A percentile compares a stretch with the other conserved stretches of the same genome.
These are phyloP conservation scores for Tringa solitaria DNA, from an alignment of 2,113 vertebrate species.

Conservation along the genomic window DNA sequence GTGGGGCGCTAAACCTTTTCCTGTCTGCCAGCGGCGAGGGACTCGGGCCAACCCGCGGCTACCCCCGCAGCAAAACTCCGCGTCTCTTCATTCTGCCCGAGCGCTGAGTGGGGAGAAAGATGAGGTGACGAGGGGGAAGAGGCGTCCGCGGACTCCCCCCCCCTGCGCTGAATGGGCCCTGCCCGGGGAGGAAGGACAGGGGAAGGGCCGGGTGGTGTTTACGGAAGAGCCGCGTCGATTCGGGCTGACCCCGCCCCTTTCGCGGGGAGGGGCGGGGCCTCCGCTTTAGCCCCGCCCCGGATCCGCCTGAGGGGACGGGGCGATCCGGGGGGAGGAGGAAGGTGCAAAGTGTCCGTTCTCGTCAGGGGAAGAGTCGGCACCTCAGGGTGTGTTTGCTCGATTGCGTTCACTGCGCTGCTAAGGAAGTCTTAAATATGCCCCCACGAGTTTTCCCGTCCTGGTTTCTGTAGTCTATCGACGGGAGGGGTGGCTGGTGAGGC, in stretches of 20 bases:
- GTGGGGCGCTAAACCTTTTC: neutral
- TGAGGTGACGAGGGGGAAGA: fast-evolving
- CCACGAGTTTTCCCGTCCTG: neutral
- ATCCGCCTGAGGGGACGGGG: fast-evolving
- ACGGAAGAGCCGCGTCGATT: slow-evolving; percentile 36
- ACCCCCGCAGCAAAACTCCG: fast-evolving
- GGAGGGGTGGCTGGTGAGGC: neutral
- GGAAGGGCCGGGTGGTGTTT: slow-evolving; percentile 32
- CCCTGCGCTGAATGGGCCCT: neutral
- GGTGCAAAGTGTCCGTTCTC: fast-evolving
- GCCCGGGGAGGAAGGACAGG: neutral
- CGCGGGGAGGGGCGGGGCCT: neutral
- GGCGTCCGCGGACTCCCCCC: neutral
- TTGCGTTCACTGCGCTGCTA: fast-evolving
- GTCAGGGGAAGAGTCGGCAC: fast-evolving
- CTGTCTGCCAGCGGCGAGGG: too few species aligned
- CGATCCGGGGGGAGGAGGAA: fast-evolving
- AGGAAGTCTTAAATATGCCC: neutral
- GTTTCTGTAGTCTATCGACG: neutral
- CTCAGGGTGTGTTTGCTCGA: fast-evolving
- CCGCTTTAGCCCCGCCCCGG: neutral
- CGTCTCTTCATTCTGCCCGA: fast-evolving
- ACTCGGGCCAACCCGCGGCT: neutral
- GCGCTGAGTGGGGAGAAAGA: neutral
- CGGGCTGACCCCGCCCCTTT: neutral